Percentiles rank a stretch among this genome's conserved stretches.
Evolutionary conservation across 2,888 invertebrate species (phyloP).

Genomic region (Conus canariensis): DNA sequence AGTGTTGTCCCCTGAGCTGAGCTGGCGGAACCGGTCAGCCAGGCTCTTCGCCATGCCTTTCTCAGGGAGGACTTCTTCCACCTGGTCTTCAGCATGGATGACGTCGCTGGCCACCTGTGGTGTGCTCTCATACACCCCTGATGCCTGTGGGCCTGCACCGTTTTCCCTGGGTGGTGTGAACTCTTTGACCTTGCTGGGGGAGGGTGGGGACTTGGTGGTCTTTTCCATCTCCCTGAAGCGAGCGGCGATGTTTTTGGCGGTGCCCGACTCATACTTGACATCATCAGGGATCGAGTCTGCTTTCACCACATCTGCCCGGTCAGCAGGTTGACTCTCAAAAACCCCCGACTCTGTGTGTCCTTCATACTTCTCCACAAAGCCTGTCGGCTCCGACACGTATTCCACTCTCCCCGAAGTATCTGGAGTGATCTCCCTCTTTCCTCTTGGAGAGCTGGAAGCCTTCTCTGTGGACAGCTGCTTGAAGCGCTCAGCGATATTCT

Average conservation of each 20-base stretch:
- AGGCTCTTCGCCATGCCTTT: conserved; percentile 66
- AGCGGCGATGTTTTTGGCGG: conserved; percentile 65
- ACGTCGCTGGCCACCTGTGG: conserved; percentile 62
- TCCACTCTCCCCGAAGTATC: conserved; percentile 67
- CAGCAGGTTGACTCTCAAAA: conserved; percentile 67
- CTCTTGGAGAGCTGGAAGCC: conserved; percentile 15
- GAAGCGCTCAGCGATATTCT: conserved; percentile 89
- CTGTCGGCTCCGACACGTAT: conserved; percentile 71
- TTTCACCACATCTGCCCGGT: conserved; percentile 64
- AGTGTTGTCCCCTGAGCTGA: conserved; percentile 39
- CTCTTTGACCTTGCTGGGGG: conserved; percentile 62
- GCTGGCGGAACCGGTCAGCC: conserved; percentile 66
- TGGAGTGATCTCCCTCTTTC: conserved; percentile 67
- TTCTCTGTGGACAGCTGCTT: conserved; percentile 84
- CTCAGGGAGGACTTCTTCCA: conserved; percentile 66
- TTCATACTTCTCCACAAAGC: conserved; percentile 61
- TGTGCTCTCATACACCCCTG: conserved; percentile 66
- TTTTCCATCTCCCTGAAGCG: conserved; percentile 68
- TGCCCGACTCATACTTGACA: conserved; percentile 65
- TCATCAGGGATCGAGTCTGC: conserved; percentile 60
- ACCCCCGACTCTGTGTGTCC: conserved; percentile 66
- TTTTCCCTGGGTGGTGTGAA: conserved; percentile 68
- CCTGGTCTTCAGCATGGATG: conserved; percentile 55
- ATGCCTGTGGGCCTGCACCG: conserved; percentile 49
- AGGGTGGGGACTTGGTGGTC: conserved; percentile 58